These are phyloP conservation scores for Siniperca scherzeri DNA, from an alignment of 2,797 vertebrate genomes.

Conservation along the genomic window DNA sequence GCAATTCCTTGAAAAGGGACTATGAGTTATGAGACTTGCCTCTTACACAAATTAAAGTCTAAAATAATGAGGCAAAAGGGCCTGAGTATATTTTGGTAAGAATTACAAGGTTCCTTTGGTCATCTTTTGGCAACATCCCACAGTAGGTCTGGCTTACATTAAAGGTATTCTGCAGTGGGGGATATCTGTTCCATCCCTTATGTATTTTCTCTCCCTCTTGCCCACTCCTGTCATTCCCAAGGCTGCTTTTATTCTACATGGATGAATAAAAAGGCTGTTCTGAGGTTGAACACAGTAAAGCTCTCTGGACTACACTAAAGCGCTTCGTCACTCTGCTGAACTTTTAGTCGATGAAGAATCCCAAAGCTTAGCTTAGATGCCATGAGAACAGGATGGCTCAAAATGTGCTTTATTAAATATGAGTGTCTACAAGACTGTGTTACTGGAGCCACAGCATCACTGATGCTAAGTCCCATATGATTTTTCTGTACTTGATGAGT, in stretches of 20 bases:
- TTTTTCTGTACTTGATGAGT: constrained; percentile 2
- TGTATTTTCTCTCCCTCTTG: constrained; percentile 46
- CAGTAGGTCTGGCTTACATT: constrained; percentile 46
- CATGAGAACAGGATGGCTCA: constrained; percentile 28
- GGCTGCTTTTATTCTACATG: constrained; percentile 78
- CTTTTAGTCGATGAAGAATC: constrained; percentile 28
- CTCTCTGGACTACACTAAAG: constrained; percentile 49
- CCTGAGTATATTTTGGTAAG: constrained; percentile 24
- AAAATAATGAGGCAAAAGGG: constrained; percentile 23
- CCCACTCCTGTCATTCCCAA: constrained; percentile 57
- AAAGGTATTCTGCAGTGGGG: constrained; percentile 41
- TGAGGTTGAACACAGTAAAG: constrained; percentile 60
- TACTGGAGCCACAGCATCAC: constrained; percentile 8
- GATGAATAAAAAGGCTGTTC: constrained; percentile 69
- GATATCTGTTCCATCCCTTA: constrained; percentile 41
- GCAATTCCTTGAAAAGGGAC: constrained; percentile 1
- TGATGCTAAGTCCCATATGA: neutral
- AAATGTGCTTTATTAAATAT: constrained; percentile 27
- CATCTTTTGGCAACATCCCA: constrained; percentile 35
- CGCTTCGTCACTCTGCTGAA: constrained; percentile 47
- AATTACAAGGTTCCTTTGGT: constrained; percentile 33
- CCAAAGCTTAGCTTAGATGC: constrained; percentile 27
- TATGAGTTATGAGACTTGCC: constrained; percentile 14
- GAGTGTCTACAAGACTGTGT: neutral
- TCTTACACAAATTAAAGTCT: constrained; percentile 15